These are phyloP conservation scores for Mastacembelus armatus DNA, from an alignment of 2,797 vertebrate species.

Conservation along the genomic window DNA sequence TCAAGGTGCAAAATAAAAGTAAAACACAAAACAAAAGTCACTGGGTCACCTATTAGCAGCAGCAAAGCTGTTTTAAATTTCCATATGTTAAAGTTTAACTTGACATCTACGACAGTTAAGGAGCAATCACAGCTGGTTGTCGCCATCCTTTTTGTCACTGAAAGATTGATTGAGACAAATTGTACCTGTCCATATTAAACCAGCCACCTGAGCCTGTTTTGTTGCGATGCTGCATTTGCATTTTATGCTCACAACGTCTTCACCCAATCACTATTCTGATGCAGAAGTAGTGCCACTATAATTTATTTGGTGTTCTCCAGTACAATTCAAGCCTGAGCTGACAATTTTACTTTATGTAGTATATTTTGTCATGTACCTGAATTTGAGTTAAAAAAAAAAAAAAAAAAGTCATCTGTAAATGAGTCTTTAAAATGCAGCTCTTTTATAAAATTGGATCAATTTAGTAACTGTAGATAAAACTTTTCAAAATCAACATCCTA, in stretches of 20 bases:
- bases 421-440: constrained; percentile 1
- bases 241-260: background rate
- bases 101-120: background rate
- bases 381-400: too few relatives aligned
- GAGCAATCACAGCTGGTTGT: background rate
- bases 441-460: constrained; percentile 4
- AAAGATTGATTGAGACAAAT: background rate
- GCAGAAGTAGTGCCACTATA: background rate
- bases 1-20: background rate
- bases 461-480: constrained; percentile 1
- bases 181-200: background rate
- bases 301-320: background rate
- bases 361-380: background rate
- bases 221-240: background rate
- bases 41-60: background rate
- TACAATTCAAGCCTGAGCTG: background rate
- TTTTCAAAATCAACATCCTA: constrained; percentile 16
- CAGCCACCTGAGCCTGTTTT: too few relatives aligned
- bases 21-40: constrained; percentile 11
- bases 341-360: background rate
- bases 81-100: background rate
- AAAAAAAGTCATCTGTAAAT: constrained; percentile 5
- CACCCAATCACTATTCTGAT: too few relatives aligned
- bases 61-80: background rate
- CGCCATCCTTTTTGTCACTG: background rate